Conservation (phyloP, 2,113 vertebrate genomes). For the Semicossyphus pulcher region DNA sequence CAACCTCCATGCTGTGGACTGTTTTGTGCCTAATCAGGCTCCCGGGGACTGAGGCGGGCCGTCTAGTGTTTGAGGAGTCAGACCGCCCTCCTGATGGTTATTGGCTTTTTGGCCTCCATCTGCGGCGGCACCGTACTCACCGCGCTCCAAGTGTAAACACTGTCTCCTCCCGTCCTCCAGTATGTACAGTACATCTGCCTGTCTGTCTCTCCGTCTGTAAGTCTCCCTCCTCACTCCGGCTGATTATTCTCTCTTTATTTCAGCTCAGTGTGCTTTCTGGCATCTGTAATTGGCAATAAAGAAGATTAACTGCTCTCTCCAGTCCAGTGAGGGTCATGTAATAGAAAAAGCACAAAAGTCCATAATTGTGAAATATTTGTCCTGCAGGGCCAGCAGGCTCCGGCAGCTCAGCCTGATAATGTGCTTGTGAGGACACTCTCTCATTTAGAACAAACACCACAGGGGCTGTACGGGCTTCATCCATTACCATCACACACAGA, state of each 20-base stretch:
- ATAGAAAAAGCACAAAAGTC: conserved; percentile 75
- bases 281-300: conserved; percentile 78
- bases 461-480: conserved; percentile 52
- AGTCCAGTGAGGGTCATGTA: conserved; percentile 73
- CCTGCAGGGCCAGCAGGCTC: conserved; percentile 63
- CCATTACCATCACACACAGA: conserved; percentile 24
- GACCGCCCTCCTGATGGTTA: conserved; percentile 57
- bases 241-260: conserved; percentile 74
- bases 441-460: conserved; percentile 74
- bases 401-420: conserved; percentile 67
- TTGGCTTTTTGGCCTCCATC: conserved; percentile 73
- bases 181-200: conserved; percentile 11
- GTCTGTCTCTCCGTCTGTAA: conserved; percentile 40
- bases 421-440: conserved; percentile 59
- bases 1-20: conserved; percentile 42
- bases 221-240: conserved; percentile 27
- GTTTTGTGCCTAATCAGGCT: conserved; percentile 71
- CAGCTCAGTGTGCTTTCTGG: conserved; percentile 63
- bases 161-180: conserved; percentile 22
- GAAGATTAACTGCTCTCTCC: conserved; percentile 70
- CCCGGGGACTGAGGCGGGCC: conserved; percentile 52
- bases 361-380: conserved; percentile 79
- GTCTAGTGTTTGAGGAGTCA: conserved; percentile 64
- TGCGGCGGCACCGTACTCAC: conserved; percentile 61
- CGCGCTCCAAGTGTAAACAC: conserved; percentile 62